Conservation (phyloP, 2,113 vertebrate species). For the Muntiacus muntjak region DNA sequence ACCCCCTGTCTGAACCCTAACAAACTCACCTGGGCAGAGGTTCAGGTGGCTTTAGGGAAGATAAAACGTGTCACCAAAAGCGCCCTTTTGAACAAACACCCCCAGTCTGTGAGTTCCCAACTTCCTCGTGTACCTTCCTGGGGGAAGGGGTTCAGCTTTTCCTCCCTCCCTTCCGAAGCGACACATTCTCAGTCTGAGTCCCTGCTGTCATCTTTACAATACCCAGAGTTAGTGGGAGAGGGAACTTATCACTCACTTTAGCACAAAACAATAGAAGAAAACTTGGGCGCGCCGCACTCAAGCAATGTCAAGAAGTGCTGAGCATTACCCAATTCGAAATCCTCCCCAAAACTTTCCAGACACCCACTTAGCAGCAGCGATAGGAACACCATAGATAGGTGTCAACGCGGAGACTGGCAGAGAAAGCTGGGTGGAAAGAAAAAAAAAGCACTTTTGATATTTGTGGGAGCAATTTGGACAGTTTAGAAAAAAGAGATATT, state of each 20-base stretch:
- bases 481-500: neutral
- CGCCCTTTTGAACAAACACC: too few relatives aligned
- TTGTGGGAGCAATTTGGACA: neutral
- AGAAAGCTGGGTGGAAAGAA: too few relatives aligned
- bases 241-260: neutral
- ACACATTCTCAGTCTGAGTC: neutral
- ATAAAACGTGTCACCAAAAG: neutral
- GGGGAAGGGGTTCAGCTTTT: rapidly evolving
- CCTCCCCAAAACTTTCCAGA: neutral
- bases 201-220: neutral
- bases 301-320: neutral
- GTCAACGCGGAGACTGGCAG: rapidly evolving
- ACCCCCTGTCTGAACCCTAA: neutral
- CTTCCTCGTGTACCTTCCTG: neutral
- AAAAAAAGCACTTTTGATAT: neutral
- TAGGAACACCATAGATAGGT: rapidly evolving
- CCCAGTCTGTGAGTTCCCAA: neutral
- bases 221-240: conserved; percentile 2
- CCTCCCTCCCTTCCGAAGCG: neutral
- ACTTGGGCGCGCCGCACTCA: neutral
- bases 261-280: conserved; percentile 4
- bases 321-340: neutral
- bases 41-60: neutral
- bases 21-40: neutral
- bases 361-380: neutral